A percentile compares a stretch with the other conserved stretches of the same genome.
Evolutionary conservation across 2,113 vertebrate species (phyloP).

Genomic region (Okapia johnstoni): DNA sequence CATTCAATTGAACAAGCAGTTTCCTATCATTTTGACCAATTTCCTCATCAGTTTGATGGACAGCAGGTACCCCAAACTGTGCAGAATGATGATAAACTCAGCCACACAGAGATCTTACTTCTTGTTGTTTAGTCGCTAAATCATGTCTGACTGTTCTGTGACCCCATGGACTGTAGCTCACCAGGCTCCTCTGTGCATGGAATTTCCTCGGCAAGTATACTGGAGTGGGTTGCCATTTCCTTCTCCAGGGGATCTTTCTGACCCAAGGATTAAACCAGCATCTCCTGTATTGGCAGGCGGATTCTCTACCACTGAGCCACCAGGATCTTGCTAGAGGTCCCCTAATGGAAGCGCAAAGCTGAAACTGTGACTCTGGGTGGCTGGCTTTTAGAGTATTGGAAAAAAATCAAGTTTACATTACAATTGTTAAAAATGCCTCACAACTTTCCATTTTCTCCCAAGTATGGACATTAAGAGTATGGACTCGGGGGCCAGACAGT

Average conservation of each 20-base stretch:
- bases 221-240: neutral
- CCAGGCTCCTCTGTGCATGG: neutral
- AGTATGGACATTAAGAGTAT: neutral
- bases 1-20: neutral
- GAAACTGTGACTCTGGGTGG: neutral
- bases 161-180: neutral
- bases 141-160: neutral
- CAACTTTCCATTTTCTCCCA: neutral
- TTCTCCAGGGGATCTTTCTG: neutral
- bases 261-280: neutral
- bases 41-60: neutral
- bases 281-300: neutral
- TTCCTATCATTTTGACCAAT: neutral
- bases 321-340: neutral
- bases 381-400: neutral
- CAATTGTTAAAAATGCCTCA: neutral
- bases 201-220: neutral
- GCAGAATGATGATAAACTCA: neutral
- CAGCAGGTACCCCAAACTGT: neutral
- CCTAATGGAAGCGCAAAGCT: neutral
- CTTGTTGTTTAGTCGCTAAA: neutral
- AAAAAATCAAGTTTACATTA: neutral
- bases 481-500: neutral
- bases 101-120: neutral
- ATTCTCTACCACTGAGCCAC: neutral